A percentile compares a stretch with the other conserved stretches of the same genome.
Conservation (phyloP, 2,888 invertebrate species). For the Diarsia brunnea region DNA sequence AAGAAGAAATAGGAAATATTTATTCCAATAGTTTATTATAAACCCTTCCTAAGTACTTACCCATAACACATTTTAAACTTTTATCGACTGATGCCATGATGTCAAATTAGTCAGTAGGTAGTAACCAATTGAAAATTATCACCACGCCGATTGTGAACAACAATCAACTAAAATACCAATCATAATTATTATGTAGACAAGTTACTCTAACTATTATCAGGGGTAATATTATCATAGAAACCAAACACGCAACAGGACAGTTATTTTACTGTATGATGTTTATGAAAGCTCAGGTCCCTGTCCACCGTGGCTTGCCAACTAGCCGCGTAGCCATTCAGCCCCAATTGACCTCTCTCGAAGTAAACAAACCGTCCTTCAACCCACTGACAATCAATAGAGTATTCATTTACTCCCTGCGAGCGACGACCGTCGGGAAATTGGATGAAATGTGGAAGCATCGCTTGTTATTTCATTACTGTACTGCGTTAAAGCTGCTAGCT, state of each 20-base stretch:
- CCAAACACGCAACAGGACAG: slow-evolving; percentile 34
- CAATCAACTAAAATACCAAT: not conserved
- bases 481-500: slow-evolving; percentile 36
- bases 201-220: slow-evolving; percentile 15
- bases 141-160: not conserved
- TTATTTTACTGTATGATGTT: slow-evolving; percentile 3
- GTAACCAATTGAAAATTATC: not conserved
- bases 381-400: slow-evolving; percentile 62
- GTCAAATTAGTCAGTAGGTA: not conserved
- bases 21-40: not conserved
- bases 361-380: slow-evolving; percentile 69
- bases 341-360: slow-evolving; percentile 65
- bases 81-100: not conserved
- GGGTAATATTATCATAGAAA: slow-evolving; percentile 12
- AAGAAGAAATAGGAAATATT: no score
- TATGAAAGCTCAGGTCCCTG: not conserved
- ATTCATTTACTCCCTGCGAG: slow-evolving; percentile 59
- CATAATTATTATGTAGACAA: slow-evolving; percentile 11
- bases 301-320: slow-evolving; percentile 6
- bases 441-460: slow-evolving; percentile 51
- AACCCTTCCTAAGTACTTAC: not conserved
- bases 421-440: slow-evolving; percentile 54
- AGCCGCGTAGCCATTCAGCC: slow-evolving; percentile 27
- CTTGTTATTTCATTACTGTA: slow-evolving; percentile 55
- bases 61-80: not conserved